phyloP scores from a whole-genome alignment of 2,888 invertebrate genomes.

The Drosophila parthenogenetica region DNA sequence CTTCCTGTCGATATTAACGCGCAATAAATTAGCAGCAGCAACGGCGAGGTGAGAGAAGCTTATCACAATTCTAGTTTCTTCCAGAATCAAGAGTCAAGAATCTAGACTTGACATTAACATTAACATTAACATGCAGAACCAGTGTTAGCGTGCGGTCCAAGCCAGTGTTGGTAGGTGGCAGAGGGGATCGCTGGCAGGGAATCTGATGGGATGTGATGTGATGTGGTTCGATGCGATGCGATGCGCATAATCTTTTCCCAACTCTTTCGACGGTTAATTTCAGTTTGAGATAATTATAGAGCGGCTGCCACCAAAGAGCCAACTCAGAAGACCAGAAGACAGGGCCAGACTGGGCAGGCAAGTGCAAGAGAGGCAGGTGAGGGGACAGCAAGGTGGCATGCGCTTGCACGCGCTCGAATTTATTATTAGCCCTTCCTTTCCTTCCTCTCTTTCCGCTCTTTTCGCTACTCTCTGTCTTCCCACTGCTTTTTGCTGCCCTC shows the following conservation, averaged over 20 bases:
- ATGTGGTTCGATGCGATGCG: conserved; percentile 47
- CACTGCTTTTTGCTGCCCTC: not conserved
- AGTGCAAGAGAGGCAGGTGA: not conserved
- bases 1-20: conserved; percentile 81
- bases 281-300: conserved; percentile 83
- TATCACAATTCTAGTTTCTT: conserved; percentile 8
- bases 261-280: conserved; percentile 84
- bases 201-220: not conserved
- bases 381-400: conserved; percentile 59
- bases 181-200: too few relatives aligned
- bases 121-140: conserved; percentile 66
- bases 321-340: conserved; percentile 17
- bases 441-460: too few relatives aligned
- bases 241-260: conserved; percentile 74
- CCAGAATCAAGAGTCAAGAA: not conserved
- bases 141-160: conserved; percentile 50
- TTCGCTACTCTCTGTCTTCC: not conserved
- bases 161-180: too few relatives aligned
- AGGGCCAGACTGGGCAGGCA: not conserved
- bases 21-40: conserved; percentile 81
- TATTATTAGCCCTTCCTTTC: conserved; percentile 73
- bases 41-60: conserved; percentile 57
- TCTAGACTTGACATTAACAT: conserved; percentile 38
- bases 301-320: conserved; percentile 77
- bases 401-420: conserved; percentile 82